Percentiles rank a stretch among this genome's conserved stretches.
Evolutionary conservation across 2,113 vertebrate species (phyloP).

Genomic region (Enhydra lutris): DNA sequence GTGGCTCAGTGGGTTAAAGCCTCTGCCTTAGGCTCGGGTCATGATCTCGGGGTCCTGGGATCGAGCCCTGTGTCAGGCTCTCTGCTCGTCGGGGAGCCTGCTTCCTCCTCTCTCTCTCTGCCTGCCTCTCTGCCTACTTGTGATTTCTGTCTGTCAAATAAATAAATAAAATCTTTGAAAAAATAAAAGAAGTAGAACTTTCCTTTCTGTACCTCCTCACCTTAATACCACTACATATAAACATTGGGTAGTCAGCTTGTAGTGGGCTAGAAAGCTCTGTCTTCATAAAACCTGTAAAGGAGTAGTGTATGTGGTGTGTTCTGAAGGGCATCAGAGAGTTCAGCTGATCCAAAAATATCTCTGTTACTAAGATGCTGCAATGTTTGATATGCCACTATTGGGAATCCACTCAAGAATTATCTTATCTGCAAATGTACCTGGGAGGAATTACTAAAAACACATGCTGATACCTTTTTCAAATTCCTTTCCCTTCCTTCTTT

Average conservation of each 20-base stretch:
- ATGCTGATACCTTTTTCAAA: neutral
- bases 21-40: no score
- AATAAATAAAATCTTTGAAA: no score
- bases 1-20: no score
- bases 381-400: neutral
- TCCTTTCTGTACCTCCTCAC: neutral
- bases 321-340: neutral
- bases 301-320: neutral
- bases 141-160: no score
- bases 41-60: no score
- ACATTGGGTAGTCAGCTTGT: neutral
- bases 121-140: no score
- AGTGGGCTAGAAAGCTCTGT: neutral
- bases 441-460: neutral
- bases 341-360: constrained; percentile 36
- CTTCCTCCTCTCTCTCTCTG: no score
- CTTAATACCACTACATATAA: neutral
- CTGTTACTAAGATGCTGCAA: constrained; percentile 28
- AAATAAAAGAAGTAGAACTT: neutral
- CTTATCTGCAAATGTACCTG: neutral
- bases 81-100: no score
- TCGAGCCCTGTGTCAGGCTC: no score
- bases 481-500: neutral
- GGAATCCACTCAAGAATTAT: constrained; percentile 33
- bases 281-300: constrained; percentile 4